Evolutionary conservation across 2,113 vertebrate genomes (phyloP), one percentile per base, ranked within the genome.

Genomic region (Rhinogobius similis): DNA sequence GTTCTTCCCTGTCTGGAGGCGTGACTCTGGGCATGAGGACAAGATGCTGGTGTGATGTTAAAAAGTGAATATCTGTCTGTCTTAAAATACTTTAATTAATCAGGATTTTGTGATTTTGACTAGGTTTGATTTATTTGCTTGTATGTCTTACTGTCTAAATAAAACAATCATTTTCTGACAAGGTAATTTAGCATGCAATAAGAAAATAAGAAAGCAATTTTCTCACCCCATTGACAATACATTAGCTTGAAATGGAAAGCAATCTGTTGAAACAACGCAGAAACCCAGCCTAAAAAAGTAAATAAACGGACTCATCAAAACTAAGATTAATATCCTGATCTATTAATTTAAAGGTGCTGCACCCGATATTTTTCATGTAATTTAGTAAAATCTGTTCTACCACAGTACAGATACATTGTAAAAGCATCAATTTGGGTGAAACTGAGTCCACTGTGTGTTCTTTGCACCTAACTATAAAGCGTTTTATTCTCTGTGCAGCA

Each of bases 301-400:
- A 41, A 41, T 41, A 41, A 41, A 20, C n/a, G 18, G 8, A 50
- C 46, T 50, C 1, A n/a, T n/a, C 46, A 50, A 50, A 50, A 21
- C 46, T 50, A 48, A n/a, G 20, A 48, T 3, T 18, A 16, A 18
- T 44, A 10, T 67, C 72, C 76, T 81, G 84, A 82, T 72, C 68
- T 61, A 59, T 12, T 41, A 3, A 41, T 41, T 41, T 41, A 12
- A 41, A 41, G 12, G 39, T 9, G 1, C 39, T 36, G 2, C 9
- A 36, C 32, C 2, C 32, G 5, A 36, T 8, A n/a, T 7, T 36
- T 36, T 36, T 36, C 32, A 36, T 36, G 2, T 36, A 36, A 36
- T 36, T 1, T 7, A 7, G 5, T 36, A 5, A 36, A 36, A 36
- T 36, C 6, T 36, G 32, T 36, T 36, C 9, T 36, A 8, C 32